Evolutionary conservation across 2,113 vertebrate species (phyloP).

Genomic region (Cinclus mexicanus): DNA sequence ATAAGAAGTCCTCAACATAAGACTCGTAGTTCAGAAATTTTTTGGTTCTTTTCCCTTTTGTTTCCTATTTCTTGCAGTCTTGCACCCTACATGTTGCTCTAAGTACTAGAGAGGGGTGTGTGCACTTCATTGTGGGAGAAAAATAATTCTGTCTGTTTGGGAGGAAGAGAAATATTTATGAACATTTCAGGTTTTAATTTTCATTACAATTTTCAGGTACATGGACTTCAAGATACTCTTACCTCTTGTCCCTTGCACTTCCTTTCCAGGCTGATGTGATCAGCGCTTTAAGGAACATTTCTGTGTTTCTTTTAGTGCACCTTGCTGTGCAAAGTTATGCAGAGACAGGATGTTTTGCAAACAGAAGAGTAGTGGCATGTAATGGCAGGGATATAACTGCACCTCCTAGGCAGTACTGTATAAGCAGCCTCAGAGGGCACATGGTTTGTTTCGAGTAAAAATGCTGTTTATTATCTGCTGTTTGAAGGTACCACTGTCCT

Average conservation of each 20-base stretch:
- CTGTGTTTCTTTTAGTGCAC: not conserved
- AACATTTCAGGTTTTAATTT: not conserved
- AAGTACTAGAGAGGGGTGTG: not conserved
- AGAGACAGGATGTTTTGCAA: not conserved
- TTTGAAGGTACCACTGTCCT: not conserved
- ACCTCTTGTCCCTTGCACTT: not conserved
- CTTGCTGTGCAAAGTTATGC: not conserved
- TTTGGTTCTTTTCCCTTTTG: not conserved
- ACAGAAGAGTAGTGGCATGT: not conserved
- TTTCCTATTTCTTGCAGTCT: not conserved
- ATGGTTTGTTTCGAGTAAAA: not conserved
- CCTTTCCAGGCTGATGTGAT: not conserved
- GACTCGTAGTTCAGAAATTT: not conserved
- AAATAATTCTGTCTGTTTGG: not conserved
- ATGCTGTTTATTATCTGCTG: not conserved
- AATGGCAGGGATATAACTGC: not conserved
- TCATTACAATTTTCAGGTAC: accelerated
- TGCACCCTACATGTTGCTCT: not conserved
- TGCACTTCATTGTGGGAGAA: not conserved
- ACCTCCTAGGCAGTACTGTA: not conserved
- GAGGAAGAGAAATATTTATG: not conserved
- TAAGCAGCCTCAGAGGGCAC: not conserved
- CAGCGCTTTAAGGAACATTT: not conserved
- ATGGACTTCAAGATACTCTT: not conserved
- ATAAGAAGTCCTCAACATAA: not conserved